Base-by-base conservation (phyloP, 1,140 invertebrate species). In the Trypoxylus dichotomus region DNA sequence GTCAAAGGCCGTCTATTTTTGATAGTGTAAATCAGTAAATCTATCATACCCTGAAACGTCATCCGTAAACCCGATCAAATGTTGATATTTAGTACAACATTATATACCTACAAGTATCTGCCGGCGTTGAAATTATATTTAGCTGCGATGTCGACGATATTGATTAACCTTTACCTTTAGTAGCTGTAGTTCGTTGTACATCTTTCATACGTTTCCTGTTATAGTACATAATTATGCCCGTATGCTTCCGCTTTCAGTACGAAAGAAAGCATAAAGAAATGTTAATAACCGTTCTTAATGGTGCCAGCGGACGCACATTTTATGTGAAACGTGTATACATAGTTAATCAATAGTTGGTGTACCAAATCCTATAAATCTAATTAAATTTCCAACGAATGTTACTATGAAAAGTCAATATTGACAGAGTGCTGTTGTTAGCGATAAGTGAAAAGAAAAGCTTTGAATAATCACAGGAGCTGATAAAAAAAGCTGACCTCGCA, bases 121-220 rank as follows among this genome's bases (percentile, higher is more conserved):
- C 24, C 47, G 47, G 15, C 27, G 60, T 68, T 68, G 13, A 27
- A 0, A 27, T 27, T 29, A 68, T 68, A 27, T 68, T 68, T 68
- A 68, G 60, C 21, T 68, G 25, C 24, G 7, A 27, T 25, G 24
- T 13, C 24, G 8, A 13, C 10, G 24, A 15, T 68, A 68, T 68
- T 27, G 60, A 68, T 68, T 7, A 27, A 68, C 60, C 21, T 21
- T 68, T 68, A 25, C n/a, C 24, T 29, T 37, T 37, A n/a, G n/a
- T 37, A 37, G 10, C 3, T 68, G 27, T 27, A 68, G 60, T 29
- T 68, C 24, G 8, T 29, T 27, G 15, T 68, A 68, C 27, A 68
- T 27, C 21, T 68, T 68, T 68, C 7, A 68, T 27, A 24, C 60
- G 24, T 68, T 68, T 29, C 60, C 60, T 68, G 60, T 68, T 68